A percentile compares a stretch with the other conserved stretches of the same genome.
Conservation (phyloP, 1,140 invertebrate species). For the Drosophila albomicans region DNA sequence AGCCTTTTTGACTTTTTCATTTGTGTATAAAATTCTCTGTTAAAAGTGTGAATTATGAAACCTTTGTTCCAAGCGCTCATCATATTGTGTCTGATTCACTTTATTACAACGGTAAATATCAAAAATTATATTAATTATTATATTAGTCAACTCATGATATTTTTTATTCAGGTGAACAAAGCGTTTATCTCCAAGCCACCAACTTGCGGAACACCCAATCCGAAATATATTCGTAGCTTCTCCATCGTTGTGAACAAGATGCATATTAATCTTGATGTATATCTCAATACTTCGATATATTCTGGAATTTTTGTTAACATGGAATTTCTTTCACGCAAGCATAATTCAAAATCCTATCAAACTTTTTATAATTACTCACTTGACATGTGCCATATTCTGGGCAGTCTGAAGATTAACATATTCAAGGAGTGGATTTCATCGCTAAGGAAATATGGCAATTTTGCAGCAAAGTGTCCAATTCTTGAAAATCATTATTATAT, state of each 20-base stretch:
- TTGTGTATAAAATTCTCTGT: constrained; percentile 1
- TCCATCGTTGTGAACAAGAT: constrained; percentile 20
- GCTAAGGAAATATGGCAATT: constrained; percentile 41
- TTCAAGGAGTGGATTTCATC: constrained; percentile 56
- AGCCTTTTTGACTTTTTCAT: not conserved
- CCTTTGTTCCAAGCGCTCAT: not conserved
- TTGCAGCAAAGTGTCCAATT: constrained; percentile 42
- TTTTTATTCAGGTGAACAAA: not conserved
- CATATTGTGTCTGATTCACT: not conserved
- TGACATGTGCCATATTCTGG: constrained; percentile 56
- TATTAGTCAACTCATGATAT: not conserved
- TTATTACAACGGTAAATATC: constrained; percentile 5
- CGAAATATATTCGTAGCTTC: constrained; percentile 55
- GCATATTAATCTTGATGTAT: constrained; percentile 14
- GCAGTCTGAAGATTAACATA: constrained; percentile 36
- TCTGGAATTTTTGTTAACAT: constrained; percentile 35
- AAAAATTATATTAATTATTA: not conserved
- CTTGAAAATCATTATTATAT: constrained; percentile 35
- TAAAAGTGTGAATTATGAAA: constrained; percentile 7
- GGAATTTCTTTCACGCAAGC: constrained; percentile 51
- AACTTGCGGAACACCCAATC: constrained; percentile 31
- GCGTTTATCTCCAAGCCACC: not conserved
- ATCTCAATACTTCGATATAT: constrained; percentile 24
- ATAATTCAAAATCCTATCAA: constrained; percentile 48
- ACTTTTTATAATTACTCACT: constrained; percentile 56